phyloP scores from a whole-genome alignment of 1,140 invertebrate species.

The Chrysoperla carnea region DNA sequence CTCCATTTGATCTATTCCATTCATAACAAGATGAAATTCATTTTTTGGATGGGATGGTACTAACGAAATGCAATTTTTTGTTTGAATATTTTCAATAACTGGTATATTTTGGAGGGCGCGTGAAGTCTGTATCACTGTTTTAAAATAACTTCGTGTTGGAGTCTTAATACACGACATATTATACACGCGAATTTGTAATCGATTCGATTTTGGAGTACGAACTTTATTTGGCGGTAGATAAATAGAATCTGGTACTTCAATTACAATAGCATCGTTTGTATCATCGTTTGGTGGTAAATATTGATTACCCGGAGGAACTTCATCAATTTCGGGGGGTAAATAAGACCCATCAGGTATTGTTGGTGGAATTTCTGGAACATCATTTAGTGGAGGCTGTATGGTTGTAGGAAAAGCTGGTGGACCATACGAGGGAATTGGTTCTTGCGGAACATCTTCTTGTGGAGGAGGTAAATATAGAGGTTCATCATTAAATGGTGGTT shows the following conservation, averaged over 20 bases:
- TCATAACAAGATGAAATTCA: slow-evolving; percentile 9
- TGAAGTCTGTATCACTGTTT: neutral
- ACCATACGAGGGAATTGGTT: neutral
- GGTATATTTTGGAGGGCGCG: neutral
- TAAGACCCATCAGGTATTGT: neutral
- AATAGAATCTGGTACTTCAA: neutral
- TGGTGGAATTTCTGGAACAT: neutral
- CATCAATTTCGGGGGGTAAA: neutral
- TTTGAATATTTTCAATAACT: neutral
- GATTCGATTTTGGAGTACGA: neutral
- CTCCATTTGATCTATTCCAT: slow-evolving; percentile 8
- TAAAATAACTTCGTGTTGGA: slow-evolving; percentile 4
- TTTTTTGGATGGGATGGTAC: slow-evolving; percentile 1
- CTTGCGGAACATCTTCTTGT: slow-evolving; percentile 4
- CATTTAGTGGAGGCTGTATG: slow-evolving; percentile 1
- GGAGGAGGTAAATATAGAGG: neutral
- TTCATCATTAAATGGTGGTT: no score
- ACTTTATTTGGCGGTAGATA: neutral
- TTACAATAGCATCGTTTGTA: no score
- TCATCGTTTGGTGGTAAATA: no score
- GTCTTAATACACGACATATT: slow-evolving; percentile 17
- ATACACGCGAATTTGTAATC: slow-evolving; percentile 7
- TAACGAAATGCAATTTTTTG: neutral
- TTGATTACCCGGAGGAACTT: neutral
- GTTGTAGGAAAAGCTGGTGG: neutral